Evolutionary conservation across 2,888 invertebrate species (phyloP).

Genomic region (Priocnemis perturbator): DNA sequence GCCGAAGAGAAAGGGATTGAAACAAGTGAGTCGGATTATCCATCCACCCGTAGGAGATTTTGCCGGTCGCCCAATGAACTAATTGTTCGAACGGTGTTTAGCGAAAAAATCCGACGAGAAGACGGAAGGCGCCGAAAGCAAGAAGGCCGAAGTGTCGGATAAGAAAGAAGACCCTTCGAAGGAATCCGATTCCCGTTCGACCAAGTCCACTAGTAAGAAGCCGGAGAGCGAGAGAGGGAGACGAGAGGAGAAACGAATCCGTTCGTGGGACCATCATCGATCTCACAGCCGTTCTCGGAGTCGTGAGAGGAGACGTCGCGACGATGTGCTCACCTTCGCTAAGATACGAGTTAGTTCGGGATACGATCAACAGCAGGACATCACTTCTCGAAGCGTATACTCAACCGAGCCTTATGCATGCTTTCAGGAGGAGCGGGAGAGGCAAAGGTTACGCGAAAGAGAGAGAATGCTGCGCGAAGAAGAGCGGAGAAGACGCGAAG

Average conservation of each 20-base stretch:
- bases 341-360: slow-evolving; percentile 83
- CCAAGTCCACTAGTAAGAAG: slow-evolving; percentile 76
- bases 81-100: slow-evolving; percentile 13
- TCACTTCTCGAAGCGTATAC: not conserved
- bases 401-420: not conserved
- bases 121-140: slow-evolving; percentile 71
- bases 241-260: slow-evolving; percentile 71
- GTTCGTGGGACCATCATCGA: slow-evolving; percentile 71
- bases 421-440: slow-evolving; percentile 83
- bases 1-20: slow-evolving; percentile 75
- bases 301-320: slow-evolving; percentile 77
- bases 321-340: slow-evolving; percentile 85
- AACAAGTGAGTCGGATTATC: slow-evolving; percentile 46
- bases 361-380: not conserved
- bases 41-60: slow-evolving; percentile 19
- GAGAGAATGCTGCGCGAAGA: slow-evolving; percentile 88
- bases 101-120: slow-evolving; percentile 63
- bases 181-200: slow-evolving; percentile 74
- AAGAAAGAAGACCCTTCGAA: slow-evolving; percentile 71
- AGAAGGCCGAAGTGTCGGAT: slow-evolving; percentile 75
- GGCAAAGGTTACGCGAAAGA: slow-evolving; percentile 85
- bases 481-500: slow-evolving; percentile 87
- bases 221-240: slow-evolving; percentile 71
- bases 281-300: slow-evolving; percentile 68
- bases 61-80: not conserved